Conservation (phyloP, 1,140 invertebrate species). For the Sitodiplosis mosellana region DNA sequence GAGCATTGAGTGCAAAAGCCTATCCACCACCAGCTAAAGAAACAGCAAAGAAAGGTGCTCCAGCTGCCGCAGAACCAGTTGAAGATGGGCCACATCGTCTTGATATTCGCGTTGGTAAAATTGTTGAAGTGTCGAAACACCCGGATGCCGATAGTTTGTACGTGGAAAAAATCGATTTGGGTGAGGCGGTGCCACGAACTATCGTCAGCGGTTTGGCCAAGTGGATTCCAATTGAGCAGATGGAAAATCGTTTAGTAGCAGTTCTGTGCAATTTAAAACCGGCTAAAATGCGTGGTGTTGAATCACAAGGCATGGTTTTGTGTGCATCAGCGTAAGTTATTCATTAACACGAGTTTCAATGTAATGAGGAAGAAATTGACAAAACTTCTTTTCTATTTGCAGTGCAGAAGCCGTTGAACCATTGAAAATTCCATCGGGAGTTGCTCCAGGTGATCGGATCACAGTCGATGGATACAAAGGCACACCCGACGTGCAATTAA, state of each 20-base stretch:
- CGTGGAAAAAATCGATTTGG: constrained; percentile 80
- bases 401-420: constrained; percentile 72
- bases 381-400: constrained; percentile 6
- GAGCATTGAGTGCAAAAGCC: constrained; percentile 42
- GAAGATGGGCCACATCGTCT: constrained; percentile 51
- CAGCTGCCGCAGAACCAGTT: constrained; percentile 23
- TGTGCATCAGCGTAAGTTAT: constrained; percentile 63
- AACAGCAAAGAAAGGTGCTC: constrained; percentile 22
- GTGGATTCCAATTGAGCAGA: constrained; percentile 71
- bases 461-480: constrained; percentile 62
- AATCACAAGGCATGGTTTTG: constrained; percentile 78
- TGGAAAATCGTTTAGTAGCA: constrained; percentile 69
- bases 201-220: constrained; percentile 84
- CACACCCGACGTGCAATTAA: constrained; percentile 61
- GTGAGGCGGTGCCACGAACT: constrained; percentile 45
- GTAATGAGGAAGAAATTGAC: background rate
- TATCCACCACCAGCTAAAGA: constrained; percentile 56
- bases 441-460: constrained; percentile 62
- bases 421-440: constrained; percentile 50
- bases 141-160: constrained; percentile 91
- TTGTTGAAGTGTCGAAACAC: constrained; percentile 77
- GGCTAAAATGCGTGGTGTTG: constrained; percentile 78
- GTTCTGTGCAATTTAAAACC: constrained; percentile 88
- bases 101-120: constrained; percentile 84
- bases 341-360: background rate